These are phyloP conservation scores for Erebia epiphron DNA, from an alignment of 2,888 invertebrate genomes.

Conservation along the genomic window DNA sequence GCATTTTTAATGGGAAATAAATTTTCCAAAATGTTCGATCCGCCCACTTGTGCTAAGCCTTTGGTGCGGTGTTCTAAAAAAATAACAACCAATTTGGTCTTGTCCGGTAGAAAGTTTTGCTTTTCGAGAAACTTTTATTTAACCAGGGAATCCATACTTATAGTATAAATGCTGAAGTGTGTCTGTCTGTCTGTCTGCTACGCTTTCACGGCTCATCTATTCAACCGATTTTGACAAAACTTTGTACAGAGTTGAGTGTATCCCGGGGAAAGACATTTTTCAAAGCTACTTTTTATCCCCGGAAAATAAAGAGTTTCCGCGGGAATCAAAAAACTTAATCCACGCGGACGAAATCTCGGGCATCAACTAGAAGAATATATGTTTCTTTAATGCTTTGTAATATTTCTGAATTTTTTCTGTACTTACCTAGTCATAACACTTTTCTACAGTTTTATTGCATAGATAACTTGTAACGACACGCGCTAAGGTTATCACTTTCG, in stretches of 20 bases:
- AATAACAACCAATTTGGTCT: conserved; percentile 7
- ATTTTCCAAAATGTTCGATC: conserved; percentile 4
- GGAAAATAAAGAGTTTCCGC: no score
- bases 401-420: no score
- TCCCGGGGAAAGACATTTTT: no score
- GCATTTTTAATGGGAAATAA: conserved; percentile 17
- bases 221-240: no score
- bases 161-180: no score
- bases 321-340: no score
- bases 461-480: conserved; percentile 1
- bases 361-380: no score
- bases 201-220: no score
- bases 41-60: conserved; percentile 11
- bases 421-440: background rate
- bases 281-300: no score
- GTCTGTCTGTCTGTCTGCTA: no score
- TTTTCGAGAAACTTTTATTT: background rate
- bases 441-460: background rate
- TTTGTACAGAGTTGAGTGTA: no score
- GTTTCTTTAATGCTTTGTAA: background rate
- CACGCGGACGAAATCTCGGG: no score
- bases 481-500: conserved; percentile 5
- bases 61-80: background rate
- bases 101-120: conserved; percentile 14
- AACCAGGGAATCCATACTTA: background rate